phyloP scores from a whole-genome alignment of 1,140 invertebrate genomes.

The Drosophila pallidifrons region DNA sequence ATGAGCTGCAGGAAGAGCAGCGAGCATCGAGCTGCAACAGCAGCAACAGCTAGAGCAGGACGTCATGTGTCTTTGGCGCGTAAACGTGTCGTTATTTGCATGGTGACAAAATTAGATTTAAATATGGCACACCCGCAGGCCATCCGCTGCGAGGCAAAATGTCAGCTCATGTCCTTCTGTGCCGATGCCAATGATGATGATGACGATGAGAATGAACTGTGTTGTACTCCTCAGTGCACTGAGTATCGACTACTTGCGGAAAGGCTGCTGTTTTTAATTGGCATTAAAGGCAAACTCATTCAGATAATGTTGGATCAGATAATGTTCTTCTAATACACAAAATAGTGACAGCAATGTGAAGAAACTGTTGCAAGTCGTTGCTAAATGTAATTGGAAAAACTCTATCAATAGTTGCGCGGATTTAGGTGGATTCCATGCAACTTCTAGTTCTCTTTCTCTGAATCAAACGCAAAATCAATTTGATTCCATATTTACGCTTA shows the following conservation, averaged over 20 bases:
- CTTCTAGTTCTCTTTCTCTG: background rate
- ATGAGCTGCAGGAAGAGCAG: conserved; percentile 21
- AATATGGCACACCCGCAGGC: conserved; percentile 66
- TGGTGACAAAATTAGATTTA: conserved; percentile 82
- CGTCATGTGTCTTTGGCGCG: conserved; percentile 49
- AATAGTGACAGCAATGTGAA: background rate
- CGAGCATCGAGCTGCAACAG: conserved; percentile 7
- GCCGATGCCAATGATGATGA: background rate
- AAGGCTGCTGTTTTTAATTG: conserved; percentile 44
- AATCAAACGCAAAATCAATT: conserved; percentile 65
- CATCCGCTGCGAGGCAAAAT: conserved; percentile 54
- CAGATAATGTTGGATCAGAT: background rate
- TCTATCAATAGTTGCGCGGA: conserved; percentile 30
- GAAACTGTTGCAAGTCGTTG: conserved; percentile 9
- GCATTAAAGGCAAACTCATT: conserved; percentile 21
- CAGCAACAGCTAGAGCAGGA: background rate
- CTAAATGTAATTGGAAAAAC: conserved; percentile 54
- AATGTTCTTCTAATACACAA: conserved; percentile 6
- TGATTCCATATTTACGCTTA: conserved; percentile 65
- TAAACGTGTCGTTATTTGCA: conserved; percentile 67
- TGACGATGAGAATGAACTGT: conserved; percentile 56
- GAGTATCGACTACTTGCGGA: background rate
- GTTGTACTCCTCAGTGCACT: background rate
- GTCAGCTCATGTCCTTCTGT: conserved; percentile 73
- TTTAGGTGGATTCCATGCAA: conserved; percentile 20